A percentile compares a stretch with the other conserved stretches of the same genome.
Evolutionary conservation across 1,140 invertebrate species (phyloP).

Genomic region (Lasioglossum albipes): DNA sequence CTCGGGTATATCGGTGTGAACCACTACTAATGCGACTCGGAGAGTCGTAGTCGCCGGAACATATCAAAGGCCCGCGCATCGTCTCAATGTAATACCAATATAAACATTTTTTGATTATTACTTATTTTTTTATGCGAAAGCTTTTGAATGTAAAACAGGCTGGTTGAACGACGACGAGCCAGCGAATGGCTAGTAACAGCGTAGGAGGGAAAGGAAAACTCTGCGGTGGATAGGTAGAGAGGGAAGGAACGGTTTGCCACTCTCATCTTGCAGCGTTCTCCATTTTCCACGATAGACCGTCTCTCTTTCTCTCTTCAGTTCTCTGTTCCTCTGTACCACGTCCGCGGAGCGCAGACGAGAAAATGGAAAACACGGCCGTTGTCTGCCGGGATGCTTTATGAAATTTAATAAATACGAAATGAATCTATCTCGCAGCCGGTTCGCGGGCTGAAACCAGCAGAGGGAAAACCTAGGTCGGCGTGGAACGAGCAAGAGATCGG

Average conservation of each 20-base stretch:
- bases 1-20: too few relatives aligned
- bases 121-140: too few relatives aligned
- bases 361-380: slow-evolving; percentile 78
- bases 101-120: too few relatives aligned
- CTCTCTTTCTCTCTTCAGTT: slow-evolving; percentile 12
- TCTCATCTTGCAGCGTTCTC: slow-evolving; percentile 58
- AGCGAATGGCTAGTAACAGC: not conserved
- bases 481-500: slow-evolving; percentile 17
- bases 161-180: slow-evolving; percentile 54
- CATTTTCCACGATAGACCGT: slow-evolving; percentile 60
- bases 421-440: slow-evolving; percentile 68
- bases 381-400: slow-evolving; percentile 75
- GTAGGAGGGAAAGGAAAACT: not conserved
- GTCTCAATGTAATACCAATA: too few relatives aligned
- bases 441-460: not conserved
- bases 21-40: too few relatives aligned
- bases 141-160: slow-evolving; percentile 76
- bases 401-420: slow-evolving; percentile 80
- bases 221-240: not conserved
- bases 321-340: slow-evolving; percentile 2
- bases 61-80: too few relatives aligned
- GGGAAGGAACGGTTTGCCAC: slow-evolving; percentile 1
- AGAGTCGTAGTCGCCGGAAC: too few relatives aligned
- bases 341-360: slow-evolving; percentile 66
- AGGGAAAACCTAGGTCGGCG: not conserved